Evolutionary conservation across 2,113 vertebrate genomes (phyloP).

Genomic region (Pleuronectes platessa): DNA sequence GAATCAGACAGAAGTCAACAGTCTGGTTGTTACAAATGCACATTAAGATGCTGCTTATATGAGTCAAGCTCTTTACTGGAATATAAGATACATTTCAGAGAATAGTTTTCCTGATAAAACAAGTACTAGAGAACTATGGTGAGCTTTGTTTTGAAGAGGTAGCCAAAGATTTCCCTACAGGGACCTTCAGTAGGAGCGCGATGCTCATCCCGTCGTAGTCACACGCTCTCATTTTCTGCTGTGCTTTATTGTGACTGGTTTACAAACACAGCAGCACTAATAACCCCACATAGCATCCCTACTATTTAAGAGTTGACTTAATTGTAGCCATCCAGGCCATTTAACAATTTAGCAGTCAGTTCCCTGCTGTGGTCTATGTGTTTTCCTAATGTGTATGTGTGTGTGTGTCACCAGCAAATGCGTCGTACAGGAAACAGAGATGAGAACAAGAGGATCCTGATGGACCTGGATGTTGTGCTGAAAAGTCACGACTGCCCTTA

Average conservation of each 20-base stretch:
- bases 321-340: slow-evolving; percentile 45
- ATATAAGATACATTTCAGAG: too few relatives aligned
- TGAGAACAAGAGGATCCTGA: slow-evolving; percentile 95
- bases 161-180: too few relatives aligned
- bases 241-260: slow-evolving; percentile 33
- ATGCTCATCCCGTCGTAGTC: not conserved
- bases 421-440: slow-evolving; percentile 95
- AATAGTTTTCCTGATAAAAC: too few relatives aligned
- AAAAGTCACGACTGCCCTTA: slow-evolving; percentile 97
- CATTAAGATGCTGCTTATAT: not conserved
- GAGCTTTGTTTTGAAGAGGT: too few relatives aligned
- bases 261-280: slow-evolving; percentile 47
- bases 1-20: too few relatives aligned
- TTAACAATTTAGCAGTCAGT: slow-evolving; percentile 37
- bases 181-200: not conserved
- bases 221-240: not conserved
- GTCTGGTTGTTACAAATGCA: too few relatives aligned
- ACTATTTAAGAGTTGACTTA: slow-evolving; percentile 52
- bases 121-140: too few relatives aligned
- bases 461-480: slow-evolving; percentile 95
- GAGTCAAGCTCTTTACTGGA: not conserved
- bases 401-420: slow-evolving; percentile 89
- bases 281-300: slow-evolving; percentile 26
- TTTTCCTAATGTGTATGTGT: slow-evolving; percentile 28
- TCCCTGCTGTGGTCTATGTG: not conserved